Conservation (phyloP, 2,797 vertebrate genomes). For the Oreochromis grahami region DNA sequence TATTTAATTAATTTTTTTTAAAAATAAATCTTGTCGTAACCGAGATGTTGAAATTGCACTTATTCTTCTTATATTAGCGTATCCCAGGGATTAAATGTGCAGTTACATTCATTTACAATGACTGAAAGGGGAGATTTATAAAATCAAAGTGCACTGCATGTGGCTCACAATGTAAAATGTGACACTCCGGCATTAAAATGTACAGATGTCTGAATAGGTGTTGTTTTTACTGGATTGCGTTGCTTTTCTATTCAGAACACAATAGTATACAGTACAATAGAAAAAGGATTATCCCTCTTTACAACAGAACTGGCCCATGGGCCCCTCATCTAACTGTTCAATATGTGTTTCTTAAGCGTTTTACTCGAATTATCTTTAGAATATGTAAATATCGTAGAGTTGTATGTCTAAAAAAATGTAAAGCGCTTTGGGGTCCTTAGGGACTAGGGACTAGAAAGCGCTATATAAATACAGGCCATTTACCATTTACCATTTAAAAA, state of each 20-base stretch:
- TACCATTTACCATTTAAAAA: too few species aligned
- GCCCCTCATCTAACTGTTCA: neutral
- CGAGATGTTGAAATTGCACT: neutral
- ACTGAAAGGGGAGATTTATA: neutral
- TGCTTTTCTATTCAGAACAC: neutral
- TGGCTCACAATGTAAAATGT: neutral
- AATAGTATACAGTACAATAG: neutral
- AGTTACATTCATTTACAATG: neutral
- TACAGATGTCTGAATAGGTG: neutral
- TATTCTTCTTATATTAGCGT: neutral
- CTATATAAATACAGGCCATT: too few species aligned
- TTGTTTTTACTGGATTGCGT: neutral
- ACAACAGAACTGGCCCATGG: neutral
- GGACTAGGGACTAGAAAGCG: too few species aligned
- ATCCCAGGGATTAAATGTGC: neutral
- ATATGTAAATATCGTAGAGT: neutral
- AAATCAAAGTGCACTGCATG: neutral
- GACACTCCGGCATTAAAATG: neutral
- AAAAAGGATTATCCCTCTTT: neutral
- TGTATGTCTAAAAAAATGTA: neutral
- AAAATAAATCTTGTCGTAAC: neutral
- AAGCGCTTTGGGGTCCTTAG: too few species aligned
- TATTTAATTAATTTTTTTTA: neutral
- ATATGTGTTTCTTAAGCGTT: neutral
- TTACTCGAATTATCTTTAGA: neutral